phyloP scores from a whole-genome alignment of 2,888 invertebrate species.

The Colostygia pectinataria region DNA sequence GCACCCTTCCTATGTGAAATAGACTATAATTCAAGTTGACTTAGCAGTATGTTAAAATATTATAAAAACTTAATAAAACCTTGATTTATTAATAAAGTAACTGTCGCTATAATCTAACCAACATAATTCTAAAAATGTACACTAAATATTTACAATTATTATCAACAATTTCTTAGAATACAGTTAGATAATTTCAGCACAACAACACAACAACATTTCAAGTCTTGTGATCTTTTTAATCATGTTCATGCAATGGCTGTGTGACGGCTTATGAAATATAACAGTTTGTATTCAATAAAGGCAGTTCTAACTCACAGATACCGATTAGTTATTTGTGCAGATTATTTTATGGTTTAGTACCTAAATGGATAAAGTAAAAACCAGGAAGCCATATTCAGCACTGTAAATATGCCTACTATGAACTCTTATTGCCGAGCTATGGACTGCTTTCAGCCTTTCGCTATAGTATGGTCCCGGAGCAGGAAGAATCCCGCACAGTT shows the following conservation, averaged over 20 bases:
- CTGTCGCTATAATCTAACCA: slow-evolving; percentile 5
- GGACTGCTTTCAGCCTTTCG: too few relatives aligned
- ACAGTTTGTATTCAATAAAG: neutral
- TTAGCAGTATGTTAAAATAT: slow-evolving; percentile 8
- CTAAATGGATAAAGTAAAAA: neutral
- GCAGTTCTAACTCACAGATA: neutral
- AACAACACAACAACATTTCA: neutral
- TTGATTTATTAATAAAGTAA: slow-evolving; percentile 3
- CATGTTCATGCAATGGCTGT: neutral
- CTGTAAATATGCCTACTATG: too few relatives aligned
- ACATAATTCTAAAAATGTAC: neutral
- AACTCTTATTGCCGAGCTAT: too few relatives aligned
- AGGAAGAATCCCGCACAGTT: too few relatives aligned
- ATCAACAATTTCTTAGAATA: slow-evolving; percentile 18
- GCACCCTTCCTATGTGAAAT: too few relatives aligned
- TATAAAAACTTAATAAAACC: slow-evolving; percentile 14
- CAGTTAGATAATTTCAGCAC: slow-evolving; percentile 8
- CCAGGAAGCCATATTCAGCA: neutral
- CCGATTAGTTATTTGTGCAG: neutral
- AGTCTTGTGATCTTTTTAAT: neutral
- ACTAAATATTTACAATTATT: slow-evolving; percentile 25
- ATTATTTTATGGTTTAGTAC: neutral
- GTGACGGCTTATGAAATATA: neutral
- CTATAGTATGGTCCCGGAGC: too few relatives aligned
- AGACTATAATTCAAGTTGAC: slow-evolving; percentile 18